Conservation (phyloP, 2,797 vertebrate species). For the Centroberyx gerrardi region DNA sequence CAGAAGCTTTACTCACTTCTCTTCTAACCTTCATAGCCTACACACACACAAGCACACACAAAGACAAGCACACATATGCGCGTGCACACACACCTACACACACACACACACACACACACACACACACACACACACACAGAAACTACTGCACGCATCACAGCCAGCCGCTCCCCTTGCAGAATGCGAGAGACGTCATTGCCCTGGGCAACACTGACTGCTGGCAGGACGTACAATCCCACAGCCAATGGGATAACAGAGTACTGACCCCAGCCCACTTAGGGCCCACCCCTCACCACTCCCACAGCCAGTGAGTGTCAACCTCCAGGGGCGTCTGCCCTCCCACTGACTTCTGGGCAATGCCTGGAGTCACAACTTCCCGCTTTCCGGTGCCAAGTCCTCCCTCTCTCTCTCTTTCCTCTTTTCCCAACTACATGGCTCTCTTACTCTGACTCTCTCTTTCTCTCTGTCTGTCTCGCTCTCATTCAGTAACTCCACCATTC, state of each 20-base stretch:
- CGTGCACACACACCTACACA: conserved; percentile 8
- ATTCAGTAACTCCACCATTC: neutral
- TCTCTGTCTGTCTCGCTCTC: neutral
- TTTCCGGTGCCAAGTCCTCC: conserved; percentile 22
- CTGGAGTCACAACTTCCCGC: conserved; percentile 21
- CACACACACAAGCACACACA: conserved; percentile 3
- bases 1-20: neutral
- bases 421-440: neutral
- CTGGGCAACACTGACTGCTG: conserved; percentile 24
- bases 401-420: neutral
- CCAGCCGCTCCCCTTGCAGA: neutral
- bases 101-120: conserved; percentile 11
- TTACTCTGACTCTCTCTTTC: neutral
- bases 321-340: conserved; percentile 24
- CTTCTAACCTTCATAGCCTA: conserved; percentile 2
- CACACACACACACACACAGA: neutral
- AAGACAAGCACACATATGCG: neutral
- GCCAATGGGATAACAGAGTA: conserved; percentile 30
- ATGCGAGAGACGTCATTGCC: conserved; percentile 9
- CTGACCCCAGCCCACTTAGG: conserved; percentile 37
- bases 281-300: conserved; percentile 25
- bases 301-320: conserved; percentile 29
- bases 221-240: conserved; percentile 13
- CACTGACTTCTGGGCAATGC: conserved; percentile 27
- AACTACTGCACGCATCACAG: neutral